Evolutionary conservation across 1,140 invertebrate genomes (phyloP), one percentile per base, ranked within the genome.

Genomic region (Sarcophaga bullata): DNA sequence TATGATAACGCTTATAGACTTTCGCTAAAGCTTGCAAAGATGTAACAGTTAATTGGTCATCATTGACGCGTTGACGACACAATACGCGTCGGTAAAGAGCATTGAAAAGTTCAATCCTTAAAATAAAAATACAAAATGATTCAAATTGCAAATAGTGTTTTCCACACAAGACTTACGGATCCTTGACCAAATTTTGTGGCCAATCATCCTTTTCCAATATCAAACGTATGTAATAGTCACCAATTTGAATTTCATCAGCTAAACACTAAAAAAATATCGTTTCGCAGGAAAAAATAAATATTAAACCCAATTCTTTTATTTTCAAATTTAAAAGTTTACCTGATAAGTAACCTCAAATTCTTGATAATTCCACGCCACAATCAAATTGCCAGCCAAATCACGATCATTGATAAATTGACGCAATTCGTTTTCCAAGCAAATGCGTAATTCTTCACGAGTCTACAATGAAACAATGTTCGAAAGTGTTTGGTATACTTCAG

Each of bases 21-120:
- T 99, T 98, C 10, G 97, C 94, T 96, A 99, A 98, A 8, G 98
- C 98, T 92, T 98, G 97, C 49, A 99, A 91, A 90, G 98, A 99
- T 94, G 98, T 96, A 87, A 95, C 95, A 86, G 96, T 96, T 97
- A 99, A 95, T 92, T 97, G 95, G 91, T 96, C 92, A 93, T 98
- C 94, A 90, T 95, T 94, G 91, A 90, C 86, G 47, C 89, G 86
- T 58, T 90, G 88, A 0, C 89, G 87, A 72, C 89, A 93, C 84
- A 99, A 92, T 90, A 99, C 99, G 84, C 98, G 94, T 90, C 99
- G 98, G 90, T 99, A 99, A 8, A 99, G 92, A 89, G 99, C 98
- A 92, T 99, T 99, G 92, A 99, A 99, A 91, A 99, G 99, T 90
- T 98, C 97, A 89, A 97, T 95, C 46, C 96, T 97, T 86, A 80